Percentiles rank a stretch among this genome's conserved stretches.
Conservation (phyloP, 2,113 vertebrate species). For the Struthio camelus region DNA sequence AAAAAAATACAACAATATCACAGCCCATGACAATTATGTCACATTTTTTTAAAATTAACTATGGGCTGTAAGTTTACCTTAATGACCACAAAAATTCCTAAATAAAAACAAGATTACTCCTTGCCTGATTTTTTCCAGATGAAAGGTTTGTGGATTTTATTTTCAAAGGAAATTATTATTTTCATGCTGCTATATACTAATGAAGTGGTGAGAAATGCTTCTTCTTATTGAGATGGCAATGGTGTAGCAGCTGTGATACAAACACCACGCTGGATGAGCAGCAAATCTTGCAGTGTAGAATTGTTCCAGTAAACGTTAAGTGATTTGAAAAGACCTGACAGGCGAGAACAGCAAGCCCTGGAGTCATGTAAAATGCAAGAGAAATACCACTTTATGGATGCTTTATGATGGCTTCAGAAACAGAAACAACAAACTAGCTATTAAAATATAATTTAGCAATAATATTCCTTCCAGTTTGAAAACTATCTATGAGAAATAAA, state of each 20-base stretch:
- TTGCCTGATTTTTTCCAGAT: constrained; percentile 42
- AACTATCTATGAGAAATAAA: constrained; percentile 21
- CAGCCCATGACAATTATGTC: constrained; percentile 6
- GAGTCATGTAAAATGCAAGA: constrained; percentile 95
- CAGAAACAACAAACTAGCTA: constrained; percentile 75
- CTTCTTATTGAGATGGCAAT: constrained; percentile 67
- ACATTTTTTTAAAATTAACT: constrained; percentile 33
- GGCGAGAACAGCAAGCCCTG: constrained; percentile 88
- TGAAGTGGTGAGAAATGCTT: constrained; percentile 66
- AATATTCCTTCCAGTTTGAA: constrained; percentile 53
- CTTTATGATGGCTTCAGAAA: constrained; percentile 73
- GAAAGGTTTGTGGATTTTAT: constrained; percentile 34
- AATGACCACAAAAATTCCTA: constrained; percentile 32
- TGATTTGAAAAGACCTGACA: constrained; percentile 96
- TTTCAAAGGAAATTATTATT: constrained; percentile 61
- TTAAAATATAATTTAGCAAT: constrained; percentile 68
- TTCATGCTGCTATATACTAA: constrained; percentile 50
- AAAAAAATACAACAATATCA: neutral
- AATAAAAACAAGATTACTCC: constrained; percentile 27
- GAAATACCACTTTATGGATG: constrained; percentile 81
- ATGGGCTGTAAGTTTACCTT: constrained; percentile 35
- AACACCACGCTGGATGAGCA: constrained; percentile 77
- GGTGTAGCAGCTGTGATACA: constrained; percentile 75
- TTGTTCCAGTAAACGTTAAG: constrained; percentile 83
- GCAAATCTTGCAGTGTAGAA: constrained; percentile 80